phyloP scores from a whole-genome alignment of 2,113 vertebrate species.

The Bothrops jararaca region DNA sequence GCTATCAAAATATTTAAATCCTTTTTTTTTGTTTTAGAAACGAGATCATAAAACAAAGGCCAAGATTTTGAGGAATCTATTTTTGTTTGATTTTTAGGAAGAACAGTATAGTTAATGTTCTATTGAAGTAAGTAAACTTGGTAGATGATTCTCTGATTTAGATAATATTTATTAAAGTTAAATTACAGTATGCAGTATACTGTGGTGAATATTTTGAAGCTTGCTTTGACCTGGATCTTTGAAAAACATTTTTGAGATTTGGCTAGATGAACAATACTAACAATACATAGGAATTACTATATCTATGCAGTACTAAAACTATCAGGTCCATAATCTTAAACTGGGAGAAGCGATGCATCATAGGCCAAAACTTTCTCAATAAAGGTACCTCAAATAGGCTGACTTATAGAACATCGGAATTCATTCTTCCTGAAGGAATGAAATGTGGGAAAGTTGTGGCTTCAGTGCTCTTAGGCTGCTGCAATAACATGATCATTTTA shows the following conservation, averaged over 20 bases:
- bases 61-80: not conserved
- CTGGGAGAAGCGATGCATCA: not conserved
- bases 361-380: not conserved
- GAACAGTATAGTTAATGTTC: not conserved
- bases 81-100: not conserved
- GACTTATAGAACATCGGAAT: not conserved
- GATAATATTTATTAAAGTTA: not conserved
- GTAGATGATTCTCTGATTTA: not conserved
- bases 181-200: not conserved
- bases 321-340: not conserved
- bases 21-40: not conserved
- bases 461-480: not conserved
- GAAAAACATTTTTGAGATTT: not conserved
- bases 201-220: not conserved
- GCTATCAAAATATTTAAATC: not conserved
- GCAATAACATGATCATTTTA: not conserved
- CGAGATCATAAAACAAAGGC: not conserved
- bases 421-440: not conserved
- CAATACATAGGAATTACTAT: not conserved
- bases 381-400: not conserved
- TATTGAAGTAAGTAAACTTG: not conserved
- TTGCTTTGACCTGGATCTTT: not conserved
- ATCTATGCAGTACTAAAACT: not conserved
- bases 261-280: not conserved
- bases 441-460: not conserved